Conservation (phyloP, 2,113 vertebrate species). For the Pogonocichla stellata region DNA sequence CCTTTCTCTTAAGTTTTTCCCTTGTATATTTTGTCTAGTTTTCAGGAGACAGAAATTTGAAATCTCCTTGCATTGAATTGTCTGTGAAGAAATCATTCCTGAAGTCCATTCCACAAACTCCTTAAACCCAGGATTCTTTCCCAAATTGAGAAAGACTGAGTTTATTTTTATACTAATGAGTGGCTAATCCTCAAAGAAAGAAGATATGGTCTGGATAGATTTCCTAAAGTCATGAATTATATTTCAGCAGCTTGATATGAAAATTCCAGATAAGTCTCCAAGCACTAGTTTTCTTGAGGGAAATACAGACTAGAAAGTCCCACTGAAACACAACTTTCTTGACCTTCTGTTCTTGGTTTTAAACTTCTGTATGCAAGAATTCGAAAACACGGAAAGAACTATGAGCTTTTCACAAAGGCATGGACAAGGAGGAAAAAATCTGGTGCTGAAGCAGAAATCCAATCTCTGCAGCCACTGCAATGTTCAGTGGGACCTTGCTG, state of each 20-base stretch:
- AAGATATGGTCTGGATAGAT: neutral
- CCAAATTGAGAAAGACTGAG: neutral
- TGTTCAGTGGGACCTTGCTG: neutral
- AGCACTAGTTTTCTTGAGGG: neutral
- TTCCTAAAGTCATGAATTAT: neutral
- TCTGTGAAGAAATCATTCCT: neutral
- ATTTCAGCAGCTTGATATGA: neutral
- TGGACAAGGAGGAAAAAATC: neutral
- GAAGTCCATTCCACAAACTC: neutral
- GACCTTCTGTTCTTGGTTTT: neutral
- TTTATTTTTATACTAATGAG: neutral
- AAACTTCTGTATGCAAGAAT: neutral
- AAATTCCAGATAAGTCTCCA: neutral
- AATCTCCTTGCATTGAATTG: neutral
- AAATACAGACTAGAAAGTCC: neutral
- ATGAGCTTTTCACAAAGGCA: neutral
- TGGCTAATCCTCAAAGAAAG: neutral
- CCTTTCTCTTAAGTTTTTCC: neutral
- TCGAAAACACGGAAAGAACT: neutral
- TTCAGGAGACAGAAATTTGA: neutral
- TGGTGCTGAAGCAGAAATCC: neutral
- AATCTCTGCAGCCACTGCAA: neutral
- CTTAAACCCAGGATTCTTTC: neutral
- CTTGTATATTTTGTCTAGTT: neutral
- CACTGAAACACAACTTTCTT: neutral